Evolutionary conservation across 2,797 vertebrate species (phyloP), one percentile per base, ranked within the genome.

Genomic region (Tamandua tetradactyla): DNA sequence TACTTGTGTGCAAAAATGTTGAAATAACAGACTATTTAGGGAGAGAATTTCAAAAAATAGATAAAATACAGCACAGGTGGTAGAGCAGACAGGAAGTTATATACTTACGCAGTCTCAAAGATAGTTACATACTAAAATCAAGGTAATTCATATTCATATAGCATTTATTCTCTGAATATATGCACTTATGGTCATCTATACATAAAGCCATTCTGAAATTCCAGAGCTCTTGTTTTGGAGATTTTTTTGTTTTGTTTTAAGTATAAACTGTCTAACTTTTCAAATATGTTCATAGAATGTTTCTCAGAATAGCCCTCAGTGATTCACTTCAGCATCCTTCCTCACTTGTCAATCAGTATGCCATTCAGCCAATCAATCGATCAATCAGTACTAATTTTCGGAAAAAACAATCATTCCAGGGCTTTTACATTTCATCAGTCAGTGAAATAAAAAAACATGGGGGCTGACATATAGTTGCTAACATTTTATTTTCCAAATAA

Each of bases 181-280:
- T 35, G 80, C 17, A 59, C 37, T 13, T 90, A 85, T 66, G 88
- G 61, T 79, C 64, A 88, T 35, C 40, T 47, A 59, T 32, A 78
- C 13, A 23, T 30, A 52, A 35, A 92, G 69, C 18, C 59, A 84
- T 89, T 95, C 59, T 74, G 62, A 81, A 40, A 79, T 18, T 71
- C 18, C n/a, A 25, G 35, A 89, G 49, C 47, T 83, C 62, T 79
- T 64, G n/a, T 27, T 25, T 49, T 25, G 81, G 66, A 92, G 52
- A 72, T 22, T 59, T 72, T 84, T 68, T 90, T 44, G 75, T 84
- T 68, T 90, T 44, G 75, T 20, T 81, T 85, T 83, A 79, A 94
- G 57, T 87, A 92, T 92, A 95, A 92, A 92, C 88, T 93, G 81
- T 85, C 88, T 94, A 79, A 89, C 55, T 89, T 95, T 94, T 80